Evolutionary conservation across 2,113 vertebrate genomes (phyloP).

Genomic region (Cavia aperea): DNA sequence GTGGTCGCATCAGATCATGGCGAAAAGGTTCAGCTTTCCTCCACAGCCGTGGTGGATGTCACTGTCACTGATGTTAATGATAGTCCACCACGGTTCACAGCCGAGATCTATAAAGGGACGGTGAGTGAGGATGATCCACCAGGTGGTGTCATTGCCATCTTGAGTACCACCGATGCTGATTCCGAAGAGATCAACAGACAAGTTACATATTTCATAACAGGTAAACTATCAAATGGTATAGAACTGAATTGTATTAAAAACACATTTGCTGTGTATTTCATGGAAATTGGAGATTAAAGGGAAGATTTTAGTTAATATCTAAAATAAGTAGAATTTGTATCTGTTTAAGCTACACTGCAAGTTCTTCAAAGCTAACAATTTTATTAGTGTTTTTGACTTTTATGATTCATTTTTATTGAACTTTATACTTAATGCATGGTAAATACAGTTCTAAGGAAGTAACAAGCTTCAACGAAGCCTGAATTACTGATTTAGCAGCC

Average conservation of each 20-base stretch:
- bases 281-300: neutral
- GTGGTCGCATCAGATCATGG: slow-evolving; percentile 89
- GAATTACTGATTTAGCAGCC: neutral
- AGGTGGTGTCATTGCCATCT: slow-evolving; percentile 91
- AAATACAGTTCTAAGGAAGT: slow-evolving; percentile 27
- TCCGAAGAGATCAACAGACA: slow-evolving; percentile 89
- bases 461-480: neutral
- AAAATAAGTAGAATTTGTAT: neutral
- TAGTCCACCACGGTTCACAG: slow-evolving; percentile 92
- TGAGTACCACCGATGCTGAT: slow-evolving; percentile 92
- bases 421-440: neutral
- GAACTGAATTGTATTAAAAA: neutral
- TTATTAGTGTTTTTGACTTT: neutral
- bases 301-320: neutral
- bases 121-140: slow-evolving; percentile 95
- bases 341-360: neutral
- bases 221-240: slow-evolving; percentile 71
- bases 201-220: slow-evolving; percentile 93
- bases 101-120: slow-evolving; percentile 96
- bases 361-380: slow-evolving; percentile 19
- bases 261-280: neutral
- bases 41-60: slow-evolving; percentile 83
- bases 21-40: slow-evolving; percentile 85
- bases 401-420: neutral
- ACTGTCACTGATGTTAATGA: slow-evolving; percentile 94